Evolutionary conservation across 2,888 invertebrate genomes (phyloP), one percentile per base, ranked within the genome.

Genomic region (Antitype chi): DNA sequence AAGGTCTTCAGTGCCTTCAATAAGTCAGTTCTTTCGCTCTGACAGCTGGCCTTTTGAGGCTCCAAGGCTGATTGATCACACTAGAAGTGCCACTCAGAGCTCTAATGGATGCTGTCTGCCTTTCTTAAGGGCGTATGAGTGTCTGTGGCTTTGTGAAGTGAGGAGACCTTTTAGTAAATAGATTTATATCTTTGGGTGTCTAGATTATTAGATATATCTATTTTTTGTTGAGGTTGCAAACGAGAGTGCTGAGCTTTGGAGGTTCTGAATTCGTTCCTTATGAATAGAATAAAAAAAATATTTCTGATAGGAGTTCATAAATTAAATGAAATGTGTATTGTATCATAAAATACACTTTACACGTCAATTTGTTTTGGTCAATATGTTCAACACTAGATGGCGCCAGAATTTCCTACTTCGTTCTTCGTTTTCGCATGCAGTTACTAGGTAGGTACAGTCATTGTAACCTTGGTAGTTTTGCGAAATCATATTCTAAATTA

Each of bases 41-140:
- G 87, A 85, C 81, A 81, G 69, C 38, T 32, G 62, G 57, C 55
- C 76, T 77, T 81, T 87, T 78, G 53, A 67, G 74, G 68, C 20
- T 28, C 25, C 74, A 0, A 20, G 32, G 59, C 55, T 82, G 80
- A 80, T 80, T 80, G 80, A 80, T 83, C 67, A 28, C 84, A 64
- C 57, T 43, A 70, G 67, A 80, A 78, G 69, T 82, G 78, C 80
- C 78, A 80, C 83, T 80, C 82, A 47, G 23, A 25, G 9, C 25
- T 28, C 64, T 82, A 80, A 80, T 80, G 83, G 83, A 60, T 60
- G 17, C 64, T 64, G 69, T 15, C 64, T 76, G 49, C 17, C 23
- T 62, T 62, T 15, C 32, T 66, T 52, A 69, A 83, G 57, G 72
- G 55, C 60, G 67, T 70, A 52, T 23, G 68, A 53, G 69, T 57